Percentiles rank a stretch among this genome's conserved stretches.
Conservation (phyloP, 1,140 invertebrate species). For the Drosophila willistoni region DNA sequence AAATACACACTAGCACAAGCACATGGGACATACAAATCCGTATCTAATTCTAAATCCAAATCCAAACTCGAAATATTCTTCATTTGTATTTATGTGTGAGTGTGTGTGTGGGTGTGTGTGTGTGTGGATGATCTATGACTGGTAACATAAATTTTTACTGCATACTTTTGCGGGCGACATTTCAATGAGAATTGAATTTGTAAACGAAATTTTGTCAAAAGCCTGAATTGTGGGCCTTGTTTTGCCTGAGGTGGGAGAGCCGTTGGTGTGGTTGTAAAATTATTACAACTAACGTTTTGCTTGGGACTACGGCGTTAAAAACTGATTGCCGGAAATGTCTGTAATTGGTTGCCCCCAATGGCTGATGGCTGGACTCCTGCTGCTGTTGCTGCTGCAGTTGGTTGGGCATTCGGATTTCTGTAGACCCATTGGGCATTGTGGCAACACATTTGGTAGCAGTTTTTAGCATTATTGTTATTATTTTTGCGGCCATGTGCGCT, state of each 20-base stretch:
- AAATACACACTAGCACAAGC: background rate
- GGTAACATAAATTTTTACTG: slow-evolving; percentile 72
- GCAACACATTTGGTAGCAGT: slow-evolving; percentile 62
- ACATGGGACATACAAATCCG: background rate
- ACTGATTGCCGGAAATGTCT: slow-evolving; percentile 74
- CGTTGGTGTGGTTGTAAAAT: slow-evolving; percentile 40
- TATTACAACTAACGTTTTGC: slow-evolving; percentile 65
- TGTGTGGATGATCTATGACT: slow-evolving; percentile 66
- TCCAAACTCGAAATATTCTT: slow-evolving; percentile 7
- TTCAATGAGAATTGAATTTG: slow-evolving; percentile 67
- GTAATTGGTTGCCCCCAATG: slow-evolving; percentile 66
- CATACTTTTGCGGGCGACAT: slow-evolving; percentile 49
- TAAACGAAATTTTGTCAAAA: slow-evolving; percentile 49
- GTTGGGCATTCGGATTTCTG: slow-evolving; percentile 30
- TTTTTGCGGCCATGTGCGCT: slow-evolving; percentile 61
- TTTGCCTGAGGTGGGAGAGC: background rate
- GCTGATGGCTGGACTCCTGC: background rate
- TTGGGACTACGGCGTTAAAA: slow-evolving; percentile 58
- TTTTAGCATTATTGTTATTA: slow-evolving; percentile 81
- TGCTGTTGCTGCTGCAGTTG: slow-evolving; percentile 25
- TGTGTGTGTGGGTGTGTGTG: slow-evolving; percentile 13
- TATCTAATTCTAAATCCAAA: slow-evolving; percentile 12
- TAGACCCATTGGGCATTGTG: slow-evolving; percentile 68
- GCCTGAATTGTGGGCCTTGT: background rate
- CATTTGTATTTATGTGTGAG: background rate